Evolutionary conservation across 2,113 vertebrate genomes (phyloP).

Genomic region (Todiramphus chloris): DNA sequence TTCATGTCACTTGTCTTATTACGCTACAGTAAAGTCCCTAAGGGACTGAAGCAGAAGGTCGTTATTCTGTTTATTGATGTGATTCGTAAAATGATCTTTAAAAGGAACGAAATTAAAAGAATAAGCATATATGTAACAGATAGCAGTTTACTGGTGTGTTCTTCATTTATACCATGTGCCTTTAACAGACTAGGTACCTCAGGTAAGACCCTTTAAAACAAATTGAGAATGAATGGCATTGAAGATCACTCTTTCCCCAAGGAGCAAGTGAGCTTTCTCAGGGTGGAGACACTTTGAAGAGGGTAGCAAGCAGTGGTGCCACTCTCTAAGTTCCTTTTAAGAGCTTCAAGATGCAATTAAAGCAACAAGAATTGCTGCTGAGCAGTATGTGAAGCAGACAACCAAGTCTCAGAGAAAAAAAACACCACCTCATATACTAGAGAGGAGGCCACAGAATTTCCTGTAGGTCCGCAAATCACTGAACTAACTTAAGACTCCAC

Average conservation of each 20-base stretch:
- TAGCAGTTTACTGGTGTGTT: not conserved
- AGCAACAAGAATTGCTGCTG: not conserved
- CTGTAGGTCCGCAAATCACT: not conserved
- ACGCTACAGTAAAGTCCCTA: not conserved
- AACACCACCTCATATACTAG: not conserved
- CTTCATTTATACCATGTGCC: not conserved
- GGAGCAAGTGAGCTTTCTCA: not conserved
- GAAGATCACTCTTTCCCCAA: not conserved
- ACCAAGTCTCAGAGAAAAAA: not conserved
- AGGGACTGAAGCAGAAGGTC: not conserved
- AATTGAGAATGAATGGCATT: not conserved
- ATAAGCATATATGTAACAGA: not conserved
- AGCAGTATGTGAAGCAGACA: not conserved
- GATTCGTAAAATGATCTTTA: not conserved
- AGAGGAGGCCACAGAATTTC: not conserved
- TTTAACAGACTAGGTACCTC: not conserved
- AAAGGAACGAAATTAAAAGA: not conserved
- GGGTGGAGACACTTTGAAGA: not conserved
- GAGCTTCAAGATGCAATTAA: not conserved
- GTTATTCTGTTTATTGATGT: not conserved
- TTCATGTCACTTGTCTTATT: conserved; percentile 11
- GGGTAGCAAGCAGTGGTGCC: not conserved
- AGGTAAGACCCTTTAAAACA: not conserved
- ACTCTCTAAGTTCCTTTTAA: too few species aligned
- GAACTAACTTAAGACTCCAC: not conserved